Evolutionary conservation across 2,888 invertebrate genomes (phyloP).

Genomic region (Clepsis dumicolana): DNA sequence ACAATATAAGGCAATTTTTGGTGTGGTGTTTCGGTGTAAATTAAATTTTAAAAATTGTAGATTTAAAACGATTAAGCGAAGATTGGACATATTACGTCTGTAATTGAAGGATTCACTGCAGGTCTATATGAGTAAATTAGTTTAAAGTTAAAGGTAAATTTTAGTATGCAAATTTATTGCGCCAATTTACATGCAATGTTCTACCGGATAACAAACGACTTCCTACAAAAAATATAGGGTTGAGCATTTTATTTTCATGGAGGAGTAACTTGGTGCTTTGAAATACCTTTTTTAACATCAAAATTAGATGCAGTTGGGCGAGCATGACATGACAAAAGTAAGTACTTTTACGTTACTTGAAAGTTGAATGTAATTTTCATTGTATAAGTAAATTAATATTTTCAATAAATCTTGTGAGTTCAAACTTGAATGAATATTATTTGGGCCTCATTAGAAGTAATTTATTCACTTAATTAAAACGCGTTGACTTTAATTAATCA

Average conservation of each 20-base stretch:
- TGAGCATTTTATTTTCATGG: slow-evolving; percentile 6
- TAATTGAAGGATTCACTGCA: not conserved
- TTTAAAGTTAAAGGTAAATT: slow-evolving; percentile 12
- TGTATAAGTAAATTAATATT: no score
- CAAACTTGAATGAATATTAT: not conserved
- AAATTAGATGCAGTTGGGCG: not conserved
- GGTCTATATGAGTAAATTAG: not conserved
- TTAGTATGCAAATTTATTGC: slow-evolving; percentile 15
- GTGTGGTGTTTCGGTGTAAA: not conserved
- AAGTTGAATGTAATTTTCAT: no score
- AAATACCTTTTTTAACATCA: not conserved
- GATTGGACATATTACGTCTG: not conserved
- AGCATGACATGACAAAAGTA: not conserved
- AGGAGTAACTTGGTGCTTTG: not conserved
- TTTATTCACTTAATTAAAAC: not conserved
- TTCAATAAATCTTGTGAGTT: not conserved
- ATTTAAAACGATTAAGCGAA: not conserved
- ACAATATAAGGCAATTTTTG: no score
- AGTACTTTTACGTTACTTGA: no score
- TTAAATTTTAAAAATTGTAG: not conserved
- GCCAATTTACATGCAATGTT: slow-evolving; percentile 24
- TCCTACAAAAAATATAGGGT: slow-evolving; percentile 14
- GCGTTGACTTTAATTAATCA: not conserved
- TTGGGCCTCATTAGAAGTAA: not conserved
- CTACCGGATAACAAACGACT: slow-evolving; percentile 14